Evolutionary conservation across 2,888 invertebrate species (phyloP), one percentile per base, ranked within the genome.

Genomic region (Cyaniris semiargus): DNA sequence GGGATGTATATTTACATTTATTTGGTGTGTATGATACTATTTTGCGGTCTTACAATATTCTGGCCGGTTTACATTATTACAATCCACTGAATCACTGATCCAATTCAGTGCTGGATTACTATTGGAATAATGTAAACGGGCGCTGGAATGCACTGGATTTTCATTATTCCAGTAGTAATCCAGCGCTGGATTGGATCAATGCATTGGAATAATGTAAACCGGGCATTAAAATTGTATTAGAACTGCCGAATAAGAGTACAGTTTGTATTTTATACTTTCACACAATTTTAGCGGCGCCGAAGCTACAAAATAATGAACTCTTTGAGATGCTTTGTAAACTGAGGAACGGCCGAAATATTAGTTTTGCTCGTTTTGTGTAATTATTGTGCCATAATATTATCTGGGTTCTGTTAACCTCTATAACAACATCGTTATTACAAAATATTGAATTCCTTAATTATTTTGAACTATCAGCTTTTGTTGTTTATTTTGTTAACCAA

Each of bases 261-360:
- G 58, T 23, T 60, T 60, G 60, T 60, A 13, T 60, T 60, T 60
- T 60, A 66, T 66, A 66, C 66, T 66, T 66, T 60, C 60, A 66
- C 10, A 66, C 27, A 66, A 31, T 18, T 66, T 27, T 31, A 27
- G 6, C 27, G 5, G 15, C 66, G 66, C 66, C 27, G 6, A 27
- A 66, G 66, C 66, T 66, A 31, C 66, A 66, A 31, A 60, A 31
- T 66, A 66, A 66, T 31, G 66, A 66, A 66, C 27, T 31, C 66
- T 66, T 66, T 66, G 27, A 66, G 66, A 66, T 31, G 27, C 27
- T 66, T 23, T 66, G 66, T 66, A 66, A 66, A 66, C 23, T 27
- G 15, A 5, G 60, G 15, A 23, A 27, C 66, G 66, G 27, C 66
- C 27, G 66, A 66, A 66, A 66, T 66, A 66, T 66, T 66, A 66